These are phyloP conservation scores for Oegoconia quadripuncta DNA, from an alignment of 2,888 invertebrate genomes.

Conservation along the genomic window DNA sequence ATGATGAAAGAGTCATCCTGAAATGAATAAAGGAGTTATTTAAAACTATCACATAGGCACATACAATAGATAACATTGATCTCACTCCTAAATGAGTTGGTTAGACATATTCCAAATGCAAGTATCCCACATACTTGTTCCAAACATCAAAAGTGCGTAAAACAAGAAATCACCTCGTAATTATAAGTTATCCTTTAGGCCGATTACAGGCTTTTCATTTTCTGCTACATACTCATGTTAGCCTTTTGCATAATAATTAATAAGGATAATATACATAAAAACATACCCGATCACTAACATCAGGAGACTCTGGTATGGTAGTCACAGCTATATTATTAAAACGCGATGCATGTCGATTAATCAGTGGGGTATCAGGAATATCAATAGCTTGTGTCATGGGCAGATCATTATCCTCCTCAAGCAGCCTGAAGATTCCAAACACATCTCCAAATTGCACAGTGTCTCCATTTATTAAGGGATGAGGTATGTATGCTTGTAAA, in stretches of 20 bases:
- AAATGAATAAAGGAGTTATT: constrained; percentile 23
- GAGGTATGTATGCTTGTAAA: constrained; percentile 55
- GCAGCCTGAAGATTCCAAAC: constrained; percentile 58
- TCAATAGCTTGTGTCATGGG: constrained; percentile 66
- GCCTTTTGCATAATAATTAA: no score
- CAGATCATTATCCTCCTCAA: constrained; percentile 52
- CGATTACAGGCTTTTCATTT: no score
- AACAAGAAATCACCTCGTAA: no score
- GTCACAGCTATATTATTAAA: constrained; percentile 36
- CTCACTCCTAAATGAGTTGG: no score
- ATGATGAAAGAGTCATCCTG: constrained; percentile 65
- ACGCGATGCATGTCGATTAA: constrained; percentile 34
- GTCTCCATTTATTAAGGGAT: constrained; percentile 55
- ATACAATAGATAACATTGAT: no score
- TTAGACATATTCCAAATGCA: no score
- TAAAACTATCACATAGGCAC: no score
- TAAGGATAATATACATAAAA: background rate
- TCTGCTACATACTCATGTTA: no score
- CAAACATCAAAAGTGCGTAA: no score
- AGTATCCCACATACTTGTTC: no score
- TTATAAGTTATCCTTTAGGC: no score
- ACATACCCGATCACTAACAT: constrained; percentile 62
- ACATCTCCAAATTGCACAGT: constrained; percentile 64
- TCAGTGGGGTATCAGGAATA: constrained; percentile 57
- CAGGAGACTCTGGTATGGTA: constrained; percentile 64